Percentiles rank a stretch among this genome's conserved stretches.
Conservation (phyloP, 2,113 vertebrate species). For the Tychaedon coryphoeus region DNA sequence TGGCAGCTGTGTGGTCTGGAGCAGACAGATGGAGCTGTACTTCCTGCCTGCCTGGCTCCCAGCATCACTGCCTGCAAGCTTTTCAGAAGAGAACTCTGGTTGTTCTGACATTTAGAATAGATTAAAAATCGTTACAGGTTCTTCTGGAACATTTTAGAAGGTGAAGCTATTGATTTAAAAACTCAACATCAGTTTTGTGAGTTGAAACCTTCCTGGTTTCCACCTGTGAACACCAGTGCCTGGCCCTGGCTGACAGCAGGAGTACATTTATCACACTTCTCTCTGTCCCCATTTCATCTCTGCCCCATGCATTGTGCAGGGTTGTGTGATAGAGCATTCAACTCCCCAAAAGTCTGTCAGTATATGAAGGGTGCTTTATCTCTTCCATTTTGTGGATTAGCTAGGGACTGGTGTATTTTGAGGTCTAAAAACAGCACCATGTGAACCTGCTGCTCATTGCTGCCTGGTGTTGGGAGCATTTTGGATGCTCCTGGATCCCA, state of each 20-base stretch:
- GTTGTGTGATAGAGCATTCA: not conserved
- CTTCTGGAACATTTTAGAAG: constrained; percentile 64
- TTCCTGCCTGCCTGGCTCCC: not conserved
- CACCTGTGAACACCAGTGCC: not conserved
- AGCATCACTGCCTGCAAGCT: not conserved
- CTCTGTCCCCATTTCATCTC: not conserved
- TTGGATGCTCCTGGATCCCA: not conserved
- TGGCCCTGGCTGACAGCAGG: not conserved
- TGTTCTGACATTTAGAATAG: constrained; percentile 69
- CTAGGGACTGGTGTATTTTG: not conserved
- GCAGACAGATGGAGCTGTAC: not conserved
- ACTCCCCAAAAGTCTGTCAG: not conserved
- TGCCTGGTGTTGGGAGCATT: not conserved
- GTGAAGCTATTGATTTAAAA: constrained; percentile 64
- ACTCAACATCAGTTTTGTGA: constrained; percentile 45
- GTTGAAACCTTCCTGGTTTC: not conserved
- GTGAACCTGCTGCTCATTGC: not conserved
- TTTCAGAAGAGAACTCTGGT: constrained; percentile 19
- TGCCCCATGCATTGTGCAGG: not conserved
- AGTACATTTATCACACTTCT: accelerated
- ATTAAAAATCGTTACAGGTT: constrained; percentile 63
- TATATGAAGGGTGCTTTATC: not conserved
- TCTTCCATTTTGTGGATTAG: not conserved
- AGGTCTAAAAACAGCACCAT: not conserved
- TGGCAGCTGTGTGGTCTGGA: not conserved